A percentile compares a stretch with the other conserved stretches of the same genome.
These are phyloP conservation scores for Saiga tatarica DNA, from an alignment of 2,113 vertebrate genomes.

Conservation along the genomic window DNA sequence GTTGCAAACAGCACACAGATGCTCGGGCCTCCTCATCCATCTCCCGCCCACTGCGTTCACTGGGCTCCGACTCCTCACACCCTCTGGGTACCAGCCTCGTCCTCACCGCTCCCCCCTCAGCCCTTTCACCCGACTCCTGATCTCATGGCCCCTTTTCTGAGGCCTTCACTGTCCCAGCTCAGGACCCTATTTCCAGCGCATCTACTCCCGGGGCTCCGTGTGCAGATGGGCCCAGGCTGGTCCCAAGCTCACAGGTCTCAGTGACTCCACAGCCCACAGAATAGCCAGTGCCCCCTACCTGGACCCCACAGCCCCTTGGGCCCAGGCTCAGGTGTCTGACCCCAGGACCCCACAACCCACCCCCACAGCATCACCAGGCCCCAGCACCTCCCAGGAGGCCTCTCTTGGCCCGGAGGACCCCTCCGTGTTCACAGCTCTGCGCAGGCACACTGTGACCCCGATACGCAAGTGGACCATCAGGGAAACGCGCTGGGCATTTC, in stretches of 20 bases:
- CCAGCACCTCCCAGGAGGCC: background rate
- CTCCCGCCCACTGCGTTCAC: rapidly evolving
- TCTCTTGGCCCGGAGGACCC: background rate
- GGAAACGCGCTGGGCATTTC: background rate
- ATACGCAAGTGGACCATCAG: background rate
- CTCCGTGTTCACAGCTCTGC: background rate
- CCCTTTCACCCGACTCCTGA: background rate
- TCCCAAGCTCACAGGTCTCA: background rate
- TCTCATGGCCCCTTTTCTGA: background rate
- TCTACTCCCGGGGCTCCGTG: background rate
- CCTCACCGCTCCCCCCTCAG: rapidly evolving
- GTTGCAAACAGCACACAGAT: background rate
- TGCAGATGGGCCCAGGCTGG: background rate
- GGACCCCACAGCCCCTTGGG: background rate
- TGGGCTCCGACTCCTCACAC: background rate
- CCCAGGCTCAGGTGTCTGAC: background rate
- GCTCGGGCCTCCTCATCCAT: rapidly evolving
- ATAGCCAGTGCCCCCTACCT: no score
- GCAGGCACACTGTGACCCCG: background rate
- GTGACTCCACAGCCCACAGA: background rate
- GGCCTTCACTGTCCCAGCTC: background rate
- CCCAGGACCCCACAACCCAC: background rate
- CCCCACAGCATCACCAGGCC: background rate
- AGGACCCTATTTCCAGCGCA: background rate
- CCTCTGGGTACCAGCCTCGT: no score